A percentile compares a stretch with the other conserved stretches of the same genome.
Evolutionary conservation across 2,797 vertebrate species (phyloP).

Genomic region (Neostethus bicornis): DNA sequence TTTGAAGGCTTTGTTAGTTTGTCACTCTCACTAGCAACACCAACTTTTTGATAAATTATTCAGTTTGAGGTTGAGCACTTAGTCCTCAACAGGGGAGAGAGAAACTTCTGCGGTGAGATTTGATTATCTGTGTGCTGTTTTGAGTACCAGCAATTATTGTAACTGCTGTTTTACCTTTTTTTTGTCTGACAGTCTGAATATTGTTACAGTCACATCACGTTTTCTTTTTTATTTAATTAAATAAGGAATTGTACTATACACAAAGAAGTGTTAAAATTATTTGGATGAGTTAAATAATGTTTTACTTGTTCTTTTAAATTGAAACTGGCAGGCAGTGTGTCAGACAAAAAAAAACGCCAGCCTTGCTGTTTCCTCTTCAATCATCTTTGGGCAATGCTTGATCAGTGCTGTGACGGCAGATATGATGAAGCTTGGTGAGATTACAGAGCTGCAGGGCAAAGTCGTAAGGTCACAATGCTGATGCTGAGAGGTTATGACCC

Average conservation of each 20-base stretch:
- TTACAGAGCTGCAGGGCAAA: constrained; percentile 45
- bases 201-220: neutral
- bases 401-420: constrained; percentile 50
- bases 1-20: constrained; percentile 73
- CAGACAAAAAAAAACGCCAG: constrained; percentile 21
- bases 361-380: constrained; percentile 5
- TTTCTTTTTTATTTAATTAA: too few relatives aligned
- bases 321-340: constrained; percentile 18
- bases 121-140: constrained; percentile 49
- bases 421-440: constrained; percentile 33
- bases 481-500: constrained; percentile 58
- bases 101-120: constrained; percentile 58
- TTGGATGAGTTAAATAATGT: neutral
- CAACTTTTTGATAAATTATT: constrained; percentile 81
- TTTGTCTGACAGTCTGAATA: constrained; percentile 5
- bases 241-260: neutral
- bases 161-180: constrained; percentile 21
- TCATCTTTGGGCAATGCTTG: constrained; percentile 36
- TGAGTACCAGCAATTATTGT: constrained; percentile 31
- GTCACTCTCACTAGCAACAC: constrained; percentile 75
- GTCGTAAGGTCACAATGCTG: constrained; percentile 41
- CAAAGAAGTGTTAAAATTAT: neutral
- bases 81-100: constrained; percentile 52
- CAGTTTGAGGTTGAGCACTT: constrained; percentile 65
- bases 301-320: constrained; percentile 13